Evolutionary conservation across 2,888 invertebrate genomes (phyloP), one percentile per base, ranked within the genome.

Genomic region (Rhingia rostrata): DNA sequence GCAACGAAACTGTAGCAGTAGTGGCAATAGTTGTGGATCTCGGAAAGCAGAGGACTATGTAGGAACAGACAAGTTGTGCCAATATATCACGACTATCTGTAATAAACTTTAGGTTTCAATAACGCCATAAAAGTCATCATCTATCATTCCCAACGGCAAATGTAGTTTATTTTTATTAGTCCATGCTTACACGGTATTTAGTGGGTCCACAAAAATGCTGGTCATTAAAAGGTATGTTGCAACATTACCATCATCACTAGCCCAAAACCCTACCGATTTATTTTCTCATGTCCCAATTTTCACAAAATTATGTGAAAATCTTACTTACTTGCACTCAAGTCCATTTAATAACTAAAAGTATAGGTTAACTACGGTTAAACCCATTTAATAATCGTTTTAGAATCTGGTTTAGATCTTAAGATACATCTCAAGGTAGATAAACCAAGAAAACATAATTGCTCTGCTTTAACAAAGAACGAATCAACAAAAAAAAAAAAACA

Each of bases 401-500:
- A 39, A 45, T 41, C 6, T 39, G 32, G 45, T 47, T 41, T 39
- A 61, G 9, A 77, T 58, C 37, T 47, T 7, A 12, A 60, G 12
- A 49, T 58, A 54, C 39, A 47, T 77, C 39, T 67, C 9, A 53
- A 45, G 61, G 45, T 33, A n/a, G 51, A 39, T 12, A 61, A 67
- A 22, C 22, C 54, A 45, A 56, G n/a, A 35, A 69, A 56, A 47
- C 61, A 39, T 49, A 61, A 69, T 69, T 61, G 41, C 47, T 39
- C 53, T 47, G 67, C 61, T 74, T 22, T 22, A 22, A 22, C 1
- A 22, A 22, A 22, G 22, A 22, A 22, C 22, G 9, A 41, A 47
- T 47, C 41, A 33, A 53, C 35, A 14, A 37, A 41, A 58, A 10
- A 30, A 64, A 39, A 54, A 43, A 35, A 39, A 6, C 6, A 12